A percentile compares a stretch with the other conserved stretches of the same genome.
These are phyloP conservation scores for Darevskia mixta DNA, from an alignment of 2,797 vertebrate species.

Conservation along the genomic window DNA sequence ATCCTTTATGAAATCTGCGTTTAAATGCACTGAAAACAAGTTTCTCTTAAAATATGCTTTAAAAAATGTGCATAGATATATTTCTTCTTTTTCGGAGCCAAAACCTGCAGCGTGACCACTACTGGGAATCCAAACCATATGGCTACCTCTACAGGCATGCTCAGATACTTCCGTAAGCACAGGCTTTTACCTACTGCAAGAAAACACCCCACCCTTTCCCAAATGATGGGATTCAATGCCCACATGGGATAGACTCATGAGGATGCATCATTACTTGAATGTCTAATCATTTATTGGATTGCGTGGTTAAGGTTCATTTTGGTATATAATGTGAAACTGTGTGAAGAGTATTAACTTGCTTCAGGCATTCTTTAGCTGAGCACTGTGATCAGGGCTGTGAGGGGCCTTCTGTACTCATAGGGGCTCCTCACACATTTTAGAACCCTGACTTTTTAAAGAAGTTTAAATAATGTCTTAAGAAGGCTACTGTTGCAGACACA, in stretches of 20 bases:
- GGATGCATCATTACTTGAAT: not conserved
- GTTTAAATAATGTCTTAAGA: not conserved
- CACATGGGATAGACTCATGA: not conserved
- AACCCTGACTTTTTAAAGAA: not conserved
- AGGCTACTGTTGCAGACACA: not conserved
- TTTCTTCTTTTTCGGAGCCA: not conserved
- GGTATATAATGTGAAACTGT: not conserved
- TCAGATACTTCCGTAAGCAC: not conserved
- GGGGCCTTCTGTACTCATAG: too few species aligned
- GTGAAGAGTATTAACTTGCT: not conserved
- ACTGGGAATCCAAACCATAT: not conserved
- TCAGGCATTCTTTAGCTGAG: too few species aligned
- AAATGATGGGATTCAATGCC: not conserved
- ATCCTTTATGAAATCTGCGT: not conserved
- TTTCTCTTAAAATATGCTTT: not conserved
- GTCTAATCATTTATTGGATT: not conserved
- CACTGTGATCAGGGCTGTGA: too few species aligned
- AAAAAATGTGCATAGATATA: not conserved
- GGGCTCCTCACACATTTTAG: not conserved
- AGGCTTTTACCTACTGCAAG: not conserved
- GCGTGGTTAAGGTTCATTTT: not conserved
- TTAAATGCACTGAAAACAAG: not conserved
- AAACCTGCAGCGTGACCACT: not conserved
- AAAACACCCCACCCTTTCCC: not conserved
- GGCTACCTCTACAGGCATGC: not conserved